Evolutionary conservation across 92 coral and sea anemone genomes (phyloP).

Genomic region (Epizoanthus ramosus): DNA sequence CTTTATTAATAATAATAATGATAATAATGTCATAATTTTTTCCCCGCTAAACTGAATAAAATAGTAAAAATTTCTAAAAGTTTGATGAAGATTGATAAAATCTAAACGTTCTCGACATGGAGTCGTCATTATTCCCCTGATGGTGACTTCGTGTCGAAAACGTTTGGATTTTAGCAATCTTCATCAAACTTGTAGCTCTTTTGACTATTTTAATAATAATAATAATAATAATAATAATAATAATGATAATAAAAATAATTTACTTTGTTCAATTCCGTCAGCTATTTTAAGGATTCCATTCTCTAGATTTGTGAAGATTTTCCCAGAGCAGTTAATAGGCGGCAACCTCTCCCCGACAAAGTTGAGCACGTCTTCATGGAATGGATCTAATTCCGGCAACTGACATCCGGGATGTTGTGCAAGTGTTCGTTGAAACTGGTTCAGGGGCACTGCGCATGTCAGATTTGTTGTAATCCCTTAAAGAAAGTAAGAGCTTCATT

Average conservation of each 20-base stretch:
- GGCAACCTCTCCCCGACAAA: slow-evolving; percentile 16
- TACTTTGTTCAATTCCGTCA: slow-evolving; percentile 14
- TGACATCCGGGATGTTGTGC: slow-evolving; percentile 22
- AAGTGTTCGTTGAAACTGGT: slow-evolving; percentile 5
- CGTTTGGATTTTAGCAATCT: too few relatives aligned
- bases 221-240: background rate
- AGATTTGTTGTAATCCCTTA: background rate
- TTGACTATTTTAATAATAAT: too few relatives aligned
- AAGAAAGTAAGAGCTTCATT: background rate
- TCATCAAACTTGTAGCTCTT: too few relatives aligned
- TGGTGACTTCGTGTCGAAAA: too few relatives aligned
- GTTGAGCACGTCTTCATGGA: slow-evolving; percentile 2
- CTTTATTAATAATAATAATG: too few relatives aligned
- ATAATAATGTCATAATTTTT: too few relatives aligned
- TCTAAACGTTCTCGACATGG: too few relatives aligned
- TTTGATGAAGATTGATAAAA: too few relatives aligned
- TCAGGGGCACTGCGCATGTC: slow-evolving; percentile 25
- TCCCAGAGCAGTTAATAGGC: slow-evolving; percentile 19
- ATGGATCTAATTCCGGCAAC: slow-evolving; percentile 22
- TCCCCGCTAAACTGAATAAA: too few relatives aligned
- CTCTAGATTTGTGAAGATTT: slow-evolving; percentile 21
- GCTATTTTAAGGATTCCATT: slow-evolving; percentile 4
- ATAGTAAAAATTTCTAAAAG: too few relatives aligned
- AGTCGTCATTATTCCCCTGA: too few relatives aligned
- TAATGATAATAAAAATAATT: too few relatives aligned